phyloP scores from a whole-genome alignment of 2,888 invertebrate species.

The Cephus runcator region DNA sequence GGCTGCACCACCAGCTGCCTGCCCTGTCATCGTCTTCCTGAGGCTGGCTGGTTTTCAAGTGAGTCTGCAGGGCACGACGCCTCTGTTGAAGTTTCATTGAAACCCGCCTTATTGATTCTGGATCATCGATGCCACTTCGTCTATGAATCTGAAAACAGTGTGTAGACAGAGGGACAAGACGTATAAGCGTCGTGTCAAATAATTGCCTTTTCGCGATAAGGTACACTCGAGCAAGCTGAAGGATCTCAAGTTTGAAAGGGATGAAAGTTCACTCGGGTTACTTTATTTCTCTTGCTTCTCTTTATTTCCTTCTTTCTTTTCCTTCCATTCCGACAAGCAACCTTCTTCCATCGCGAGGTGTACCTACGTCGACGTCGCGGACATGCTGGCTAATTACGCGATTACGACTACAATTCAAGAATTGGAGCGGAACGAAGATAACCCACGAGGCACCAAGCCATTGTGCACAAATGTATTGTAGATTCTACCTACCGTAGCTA shows the following conservation, averaged over 20 bases:
- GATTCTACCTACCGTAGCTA: neutral
- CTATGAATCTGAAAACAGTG: neutral
- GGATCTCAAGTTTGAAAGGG: neutral
- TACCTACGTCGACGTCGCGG: neutral
- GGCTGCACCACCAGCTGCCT: constrained; percentile 63
- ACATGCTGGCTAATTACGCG: constrained; percentile 22
- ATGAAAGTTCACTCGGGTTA: neutral
- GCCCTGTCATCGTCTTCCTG: constrained; percentile 66
- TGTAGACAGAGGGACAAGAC: neutral
- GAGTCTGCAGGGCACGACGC: constrained; percentile 25
- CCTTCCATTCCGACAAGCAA: neutral
- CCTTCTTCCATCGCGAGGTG: neutral
- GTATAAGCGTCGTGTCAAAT: neutral
- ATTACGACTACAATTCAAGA: constrained; percentile 24
- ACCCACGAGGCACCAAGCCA: constrained; percentile 15
- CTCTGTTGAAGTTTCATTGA: neutral
- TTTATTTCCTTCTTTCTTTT: neutral
- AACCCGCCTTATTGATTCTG: neutral
- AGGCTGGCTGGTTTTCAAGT: constrained; percentile 67
- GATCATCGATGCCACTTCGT: neutral
- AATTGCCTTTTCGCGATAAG: neutral
- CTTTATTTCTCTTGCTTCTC: neutral
- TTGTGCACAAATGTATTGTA: neutral
- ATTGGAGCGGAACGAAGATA: constrained; percentile 30
- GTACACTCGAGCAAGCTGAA: neutral